phyloP scores from a whole-genome alignment of 2,113 vertebrate species.

The Pipa parva region DNA sequence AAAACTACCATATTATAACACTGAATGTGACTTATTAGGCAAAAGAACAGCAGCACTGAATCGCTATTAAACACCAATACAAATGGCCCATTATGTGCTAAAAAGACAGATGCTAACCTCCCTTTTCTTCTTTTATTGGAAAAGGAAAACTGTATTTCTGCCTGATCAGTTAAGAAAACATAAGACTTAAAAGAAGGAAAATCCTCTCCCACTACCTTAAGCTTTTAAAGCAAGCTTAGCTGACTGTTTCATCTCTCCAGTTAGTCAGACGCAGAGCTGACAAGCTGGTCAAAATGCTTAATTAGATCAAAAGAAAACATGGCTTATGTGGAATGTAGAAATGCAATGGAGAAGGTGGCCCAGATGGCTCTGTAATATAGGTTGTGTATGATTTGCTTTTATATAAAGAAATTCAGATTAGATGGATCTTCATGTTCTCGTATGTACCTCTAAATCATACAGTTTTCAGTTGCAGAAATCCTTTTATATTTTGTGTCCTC shows the following conservation, averaged over 20 bases:
- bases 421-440: constrained; percentile 7
- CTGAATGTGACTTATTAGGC: no score
- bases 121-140: no score
- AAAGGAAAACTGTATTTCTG: neutral
- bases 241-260: constrained; percentile 32
- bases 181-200: neutral
- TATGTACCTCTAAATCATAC: neutral
- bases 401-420: constrained; percentile 17
- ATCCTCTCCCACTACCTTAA: constrained; percentile 24
- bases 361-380: constrained; percentile 35
- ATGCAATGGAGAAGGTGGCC: constrained; percentile 20
- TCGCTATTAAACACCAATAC: no score
- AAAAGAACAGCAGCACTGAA: no score
- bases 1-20: no score
- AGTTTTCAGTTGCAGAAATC: neutral
- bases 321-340: constrained; percentile 22
- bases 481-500: neutral
- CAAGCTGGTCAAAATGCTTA: constrained; percentile 16
- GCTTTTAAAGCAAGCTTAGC: constrained; percentile 27
- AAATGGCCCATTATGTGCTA: no score
- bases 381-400: constrained; percentile 24
- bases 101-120: no score
- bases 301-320: constrained; percentile 29
- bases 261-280: constrained; percentile 25
- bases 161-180: neutral